These are phyloP conservation scores for Rhagologus leucostigma DNA, from an alignment of 2,113 vertebrate species.

Conservation along the genomic window DNA sequence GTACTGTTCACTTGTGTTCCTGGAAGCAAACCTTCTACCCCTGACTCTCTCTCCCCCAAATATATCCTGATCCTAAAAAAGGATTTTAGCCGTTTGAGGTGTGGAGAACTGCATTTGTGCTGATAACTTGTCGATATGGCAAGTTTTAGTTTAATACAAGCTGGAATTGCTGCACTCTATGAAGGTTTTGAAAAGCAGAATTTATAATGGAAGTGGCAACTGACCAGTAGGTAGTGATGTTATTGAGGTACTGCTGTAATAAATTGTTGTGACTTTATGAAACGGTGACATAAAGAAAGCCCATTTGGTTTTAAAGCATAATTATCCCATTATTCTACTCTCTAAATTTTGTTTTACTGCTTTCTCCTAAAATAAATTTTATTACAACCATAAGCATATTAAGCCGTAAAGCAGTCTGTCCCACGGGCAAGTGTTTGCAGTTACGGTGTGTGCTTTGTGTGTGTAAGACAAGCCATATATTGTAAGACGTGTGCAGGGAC, in stretches of 20 bases:
- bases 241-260: not conserved
- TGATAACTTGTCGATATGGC: not conserved
- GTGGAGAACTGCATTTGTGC: not conserved
- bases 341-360: conserved; percentile 59
- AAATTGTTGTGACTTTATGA: not conserved
- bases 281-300: conserved; percentile 1
- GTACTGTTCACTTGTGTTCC: not conserved
- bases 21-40: not conserved
- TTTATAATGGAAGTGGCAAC: not conserved
- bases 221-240: conserved; percentile 1
- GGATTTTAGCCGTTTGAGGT: not conserved
- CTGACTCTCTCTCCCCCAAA: not conserved
- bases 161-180: not conserved
- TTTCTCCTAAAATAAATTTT: conserved; percentile 56
- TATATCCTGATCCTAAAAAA: not conserved
- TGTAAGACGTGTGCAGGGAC: not conserved
- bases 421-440: not conserved
- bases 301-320: conserved; percentile 34
- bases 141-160: not conserved
- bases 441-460: conserved; percentile 5
- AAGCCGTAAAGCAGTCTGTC: conserved; percentile 22
- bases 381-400: conserved; percentile 26
- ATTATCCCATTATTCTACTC: conserved; percentile 60
- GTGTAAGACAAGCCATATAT: not conserved
- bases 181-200: not conserved